These are phyloP conservation scores for Cinclus mexicanus DNA, from an alignment of 2,113 vertebrate genomes.

Conservation along the genomic window DNA sequence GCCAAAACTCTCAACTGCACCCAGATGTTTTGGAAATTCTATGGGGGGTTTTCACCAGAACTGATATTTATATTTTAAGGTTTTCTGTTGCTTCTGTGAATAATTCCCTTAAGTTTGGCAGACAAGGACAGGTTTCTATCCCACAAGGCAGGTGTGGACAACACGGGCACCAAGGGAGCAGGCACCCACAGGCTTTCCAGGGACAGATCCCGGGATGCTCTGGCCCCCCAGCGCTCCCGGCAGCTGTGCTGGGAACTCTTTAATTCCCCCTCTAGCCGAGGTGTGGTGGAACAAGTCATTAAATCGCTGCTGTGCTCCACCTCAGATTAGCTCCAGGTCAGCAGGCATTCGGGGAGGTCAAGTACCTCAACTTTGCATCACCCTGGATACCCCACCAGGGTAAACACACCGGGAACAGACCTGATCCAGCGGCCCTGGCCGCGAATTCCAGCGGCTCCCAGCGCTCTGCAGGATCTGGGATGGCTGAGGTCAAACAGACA, in stretches of 20 bases:
- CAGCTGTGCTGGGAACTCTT: background rate
- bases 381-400: background rate
- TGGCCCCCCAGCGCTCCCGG: rapidly evolving
- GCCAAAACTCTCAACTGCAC: background rate
- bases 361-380: background rate
- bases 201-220: background rate
- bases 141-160: background rate
- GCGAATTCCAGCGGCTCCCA: background rate
- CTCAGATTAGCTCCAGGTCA: slow-evolving; percentile 11
- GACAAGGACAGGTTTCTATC: rapidly evolving
- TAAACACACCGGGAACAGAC: background rate
- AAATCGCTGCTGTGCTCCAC: background rate
- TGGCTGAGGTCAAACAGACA: background rate
- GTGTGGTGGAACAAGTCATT: background rate
- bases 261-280: background rate
- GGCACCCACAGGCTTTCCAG: rapidly evolving
- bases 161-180: rapidly evolving
- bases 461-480: rapidly evolving
- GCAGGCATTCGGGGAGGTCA: background rate
- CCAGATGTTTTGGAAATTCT: background rate
- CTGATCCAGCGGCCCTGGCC: background rate
- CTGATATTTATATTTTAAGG: rapidly evolving
- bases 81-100: background rate
- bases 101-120: background rate
- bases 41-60: background rate